Conservation (phyloP, 2,113 vertebrate species). For the Odontesthes bonariensis region DNA sequence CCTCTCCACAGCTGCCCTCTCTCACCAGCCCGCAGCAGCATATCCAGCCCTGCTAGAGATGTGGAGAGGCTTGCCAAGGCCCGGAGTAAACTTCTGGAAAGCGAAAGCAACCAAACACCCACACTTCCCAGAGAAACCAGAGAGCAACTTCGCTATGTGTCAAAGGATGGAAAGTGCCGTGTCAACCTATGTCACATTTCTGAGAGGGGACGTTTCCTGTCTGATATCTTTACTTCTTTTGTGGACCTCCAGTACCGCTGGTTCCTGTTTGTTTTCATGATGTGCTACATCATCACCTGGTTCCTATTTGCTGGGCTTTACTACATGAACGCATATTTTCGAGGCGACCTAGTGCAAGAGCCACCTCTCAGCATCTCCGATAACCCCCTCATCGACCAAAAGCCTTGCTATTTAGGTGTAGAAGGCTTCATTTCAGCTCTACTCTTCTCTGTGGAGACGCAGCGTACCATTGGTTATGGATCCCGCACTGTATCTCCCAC, state of each 20-base stretch:
- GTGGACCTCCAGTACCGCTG: constrained; percentile 68
- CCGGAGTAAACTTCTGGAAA: constrained; percentile 59
- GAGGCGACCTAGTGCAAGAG: constrained; percentile 71
- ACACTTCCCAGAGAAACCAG: constrained; percentile 39
- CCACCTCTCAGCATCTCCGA: constrained; percentile 19
- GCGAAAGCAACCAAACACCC: constrained; percentile 44
- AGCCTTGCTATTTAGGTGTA: constrained; percentile 79
- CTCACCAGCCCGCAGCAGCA: constrained; percentile 34
- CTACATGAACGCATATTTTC: constrained; percentile 72
- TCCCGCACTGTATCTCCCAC: constrained; percentile 79
- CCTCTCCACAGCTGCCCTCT: constrained; percentile 19
- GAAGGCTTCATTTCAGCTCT: constrained; percentile 80
- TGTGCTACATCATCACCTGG: constrained; percentile 85
- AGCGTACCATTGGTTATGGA: constrained; percentile 84
- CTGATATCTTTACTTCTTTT: constrained; percentile 73
- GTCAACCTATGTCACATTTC: constrained; percentile 83
- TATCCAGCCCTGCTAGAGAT: constrained; percentile 46
- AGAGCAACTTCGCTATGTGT: constrained; percentile 42
- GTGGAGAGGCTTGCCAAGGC: constrained; percentile 51
- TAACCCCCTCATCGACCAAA: constrained; percentile 40
- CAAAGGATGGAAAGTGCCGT: constrained; percentile 83
- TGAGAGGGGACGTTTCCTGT: constrained; percentile 82
- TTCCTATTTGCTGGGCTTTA: constrained; percentile 79
- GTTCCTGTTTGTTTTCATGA: constrained; percentile 81
- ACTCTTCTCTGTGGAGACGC: constrained; percentile 83